phyloP scores from a whole-genome alignment of 2,888 invertebrate species.

The Ashinkailepas kermadecensis region DNA sequence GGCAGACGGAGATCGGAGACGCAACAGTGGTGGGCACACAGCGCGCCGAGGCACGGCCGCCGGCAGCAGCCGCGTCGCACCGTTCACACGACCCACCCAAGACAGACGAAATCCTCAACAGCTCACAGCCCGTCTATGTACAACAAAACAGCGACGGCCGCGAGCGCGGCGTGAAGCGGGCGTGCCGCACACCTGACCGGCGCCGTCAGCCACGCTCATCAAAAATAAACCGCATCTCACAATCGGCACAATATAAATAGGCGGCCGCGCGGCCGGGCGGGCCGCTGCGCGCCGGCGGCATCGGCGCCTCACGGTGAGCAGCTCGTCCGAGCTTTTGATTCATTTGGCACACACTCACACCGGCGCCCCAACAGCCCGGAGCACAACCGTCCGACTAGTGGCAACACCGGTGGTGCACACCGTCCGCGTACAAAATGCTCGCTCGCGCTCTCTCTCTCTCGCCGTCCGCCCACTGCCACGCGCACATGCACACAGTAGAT shows the following conservation, averaged over 20 bases:
- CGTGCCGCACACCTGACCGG: neutral
- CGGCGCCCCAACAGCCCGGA: neutral
- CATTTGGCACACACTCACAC: conserved; percentile 13
- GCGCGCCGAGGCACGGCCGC: neutral
- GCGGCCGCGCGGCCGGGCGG: neutral
- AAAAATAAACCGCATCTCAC: conserved; percentile 9
- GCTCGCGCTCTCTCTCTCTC: neutral
- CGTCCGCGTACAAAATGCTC: neutral
- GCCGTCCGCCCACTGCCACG: neutral
- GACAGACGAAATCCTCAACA: conserved; percentile 16
- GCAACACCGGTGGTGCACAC: neutral
- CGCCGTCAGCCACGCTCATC: neutral
- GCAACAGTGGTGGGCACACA: neutral
- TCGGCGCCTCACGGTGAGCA: neutral
- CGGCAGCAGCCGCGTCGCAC: neutral
- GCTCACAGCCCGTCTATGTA: conserved; percentile 20
- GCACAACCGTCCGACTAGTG: conserved; percentile 17
- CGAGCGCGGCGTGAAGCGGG: neutral
- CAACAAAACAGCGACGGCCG: conserved; percentile 14
- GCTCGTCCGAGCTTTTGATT: conserved; percentile 6
- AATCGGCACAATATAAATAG: conserved; percentile 6
- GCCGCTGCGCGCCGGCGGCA: neutral
- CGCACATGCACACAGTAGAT: neutral
- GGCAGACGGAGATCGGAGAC: neutral
- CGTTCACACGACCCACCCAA: neutral